phyloP scores from a whole-genome alignment of 2,797 vertebrate genomes.

The Notamacropus eugenii region DNA sequence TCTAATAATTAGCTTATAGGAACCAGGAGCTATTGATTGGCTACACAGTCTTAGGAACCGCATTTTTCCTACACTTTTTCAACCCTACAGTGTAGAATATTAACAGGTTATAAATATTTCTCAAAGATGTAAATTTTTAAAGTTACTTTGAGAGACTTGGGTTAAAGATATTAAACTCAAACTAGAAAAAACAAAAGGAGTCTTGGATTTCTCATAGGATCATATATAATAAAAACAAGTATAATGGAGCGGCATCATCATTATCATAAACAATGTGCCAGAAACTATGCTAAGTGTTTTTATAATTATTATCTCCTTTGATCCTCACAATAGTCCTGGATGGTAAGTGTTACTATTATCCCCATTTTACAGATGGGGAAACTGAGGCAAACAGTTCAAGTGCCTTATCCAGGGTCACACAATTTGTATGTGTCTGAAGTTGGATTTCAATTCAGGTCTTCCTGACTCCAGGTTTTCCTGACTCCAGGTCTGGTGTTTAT shows the following conservation, averaged over 20 bases:
- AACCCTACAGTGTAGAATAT: background rate
- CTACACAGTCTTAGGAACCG: background rate
- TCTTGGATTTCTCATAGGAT: background rate
- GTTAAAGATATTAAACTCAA: background rate
- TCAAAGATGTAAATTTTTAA: background rate
- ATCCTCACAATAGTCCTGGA: background rate
- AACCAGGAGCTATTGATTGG: background rate
- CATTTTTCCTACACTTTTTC: background rate
- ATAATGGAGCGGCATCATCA: background rate
- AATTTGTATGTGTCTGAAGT: background rate
- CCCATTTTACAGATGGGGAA: background rate
- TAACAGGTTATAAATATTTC: background rate
- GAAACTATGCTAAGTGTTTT: background rate
- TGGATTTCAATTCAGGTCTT: background rate
- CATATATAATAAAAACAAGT: background rate
- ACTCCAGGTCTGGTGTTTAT: background rate
- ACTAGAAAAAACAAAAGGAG: background rate
- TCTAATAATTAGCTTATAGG: background rate
- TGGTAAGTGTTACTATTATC: background rate
- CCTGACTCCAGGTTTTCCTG: background rate
- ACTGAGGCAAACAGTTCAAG: background rate
- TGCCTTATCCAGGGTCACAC: background rate
- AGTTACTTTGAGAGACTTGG: background rate
- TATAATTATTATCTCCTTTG: background rate
- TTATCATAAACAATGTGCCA: background rate